Evolutionary conservation across 2,888 invertebrate species (phyloP).

Genomic region (Clistopyga incitator): DNA sequence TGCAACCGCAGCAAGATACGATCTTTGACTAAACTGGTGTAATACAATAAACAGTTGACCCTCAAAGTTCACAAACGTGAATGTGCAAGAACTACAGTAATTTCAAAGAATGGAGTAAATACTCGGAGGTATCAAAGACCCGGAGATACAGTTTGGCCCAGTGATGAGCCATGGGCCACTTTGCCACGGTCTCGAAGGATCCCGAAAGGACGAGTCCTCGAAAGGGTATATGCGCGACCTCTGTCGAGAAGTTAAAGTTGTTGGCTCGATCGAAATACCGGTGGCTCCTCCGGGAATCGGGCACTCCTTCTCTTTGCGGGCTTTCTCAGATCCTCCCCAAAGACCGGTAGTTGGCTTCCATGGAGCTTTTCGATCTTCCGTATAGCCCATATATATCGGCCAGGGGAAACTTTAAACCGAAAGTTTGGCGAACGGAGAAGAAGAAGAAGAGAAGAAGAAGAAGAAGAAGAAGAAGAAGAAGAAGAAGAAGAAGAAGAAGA

Average conservation of each 20-base stretch:
- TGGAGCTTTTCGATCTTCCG: constrained; percentile 62
- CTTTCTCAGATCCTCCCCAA: constrained; percentile 61
- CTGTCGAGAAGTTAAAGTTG: constrained; percentile 57
- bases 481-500: constrained; percentile 33
- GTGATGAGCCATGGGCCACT: constrained; percentile 9
- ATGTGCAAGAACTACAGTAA: no score
- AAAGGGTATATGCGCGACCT: neutral
- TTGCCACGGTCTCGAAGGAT: constrained; percentile 13
- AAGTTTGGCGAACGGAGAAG: constrained; percentile 59
- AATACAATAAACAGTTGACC: no score
- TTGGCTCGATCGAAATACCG: constrained; percentile 55
- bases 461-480: constrained; percentile 31
- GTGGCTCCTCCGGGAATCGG: constrained; percentile 55
- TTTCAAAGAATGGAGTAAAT: neutral
- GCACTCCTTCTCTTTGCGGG: constrained; percentile 49
- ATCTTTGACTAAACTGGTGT: no score
- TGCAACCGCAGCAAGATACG: no score
- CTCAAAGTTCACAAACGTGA: no score
- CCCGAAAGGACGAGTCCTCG: constrained; percentile 17
- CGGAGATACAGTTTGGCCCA: neutral
- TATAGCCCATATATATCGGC: constrained; percentile 36
- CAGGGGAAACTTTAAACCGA: constrained; percentile 48
- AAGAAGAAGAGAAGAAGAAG: constrained; percentile 34
- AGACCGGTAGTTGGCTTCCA: constrained; percentile 49
- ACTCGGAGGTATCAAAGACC: constrained; percentile 24